Evolutionary conservation across 2,888 invertebrate genomes (phyloP).

Genomic region (Drosophila vallismaia): DNA sequence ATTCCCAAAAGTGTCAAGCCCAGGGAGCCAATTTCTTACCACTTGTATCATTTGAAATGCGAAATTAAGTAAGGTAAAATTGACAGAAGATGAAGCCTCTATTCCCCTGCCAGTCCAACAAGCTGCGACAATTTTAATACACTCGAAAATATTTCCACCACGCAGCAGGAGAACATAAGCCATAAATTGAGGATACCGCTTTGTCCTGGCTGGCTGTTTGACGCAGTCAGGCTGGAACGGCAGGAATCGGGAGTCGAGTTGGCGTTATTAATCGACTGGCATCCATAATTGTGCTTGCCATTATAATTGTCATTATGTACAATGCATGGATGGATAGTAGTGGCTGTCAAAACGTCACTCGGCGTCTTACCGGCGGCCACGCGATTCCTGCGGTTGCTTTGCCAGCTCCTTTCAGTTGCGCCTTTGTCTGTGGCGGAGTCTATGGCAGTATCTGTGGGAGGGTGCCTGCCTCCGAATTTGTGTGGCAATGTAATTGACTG

Average conservation of each 20-base stretch:
- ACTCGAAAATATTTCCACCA: conserved; percentile 61
- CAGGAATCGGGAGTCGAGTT: conserved; percentile 41
- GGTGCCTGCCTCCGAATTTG: conserved; percentile 35
- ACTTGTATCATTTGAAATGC: conserved; percentile 47
- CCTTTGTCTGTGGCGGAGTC: conserved; percentile 3
- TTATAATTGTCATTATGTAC: conserved; percentile 79
- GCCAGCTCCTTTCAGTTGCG: conserved; percentile 16
- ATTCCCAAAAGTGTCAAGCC: conserved; percentile 38
- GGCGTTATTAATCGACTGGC: conserved; percentile 74
- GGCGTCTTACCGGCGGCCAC: conserved; percentile 54
- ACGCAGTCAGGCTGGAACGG: neutral
- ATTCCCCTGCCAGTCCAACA: conserved; percentile 4
- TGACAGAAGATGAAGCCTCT: conserved; percentile 66
- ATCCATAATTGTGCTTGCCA: conserved; percentile 77
- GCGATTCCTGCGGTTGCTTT: conserved; percentile 41
- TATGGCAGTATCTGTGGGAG: neutral
- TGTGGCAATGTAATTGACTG: conserved; percentile 78
- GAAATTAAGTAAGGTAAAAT: conserved; percentile 72
- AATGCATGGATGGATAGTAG: conserved; percentile 74
- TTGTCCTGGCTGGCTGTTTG: conserved; percentile 23
- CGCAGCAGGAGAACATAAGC: conserved; percentile 23
- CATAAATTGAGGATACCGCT: conserved; percentile 31
- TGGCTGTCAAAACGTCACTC: conserved; percentile 72
- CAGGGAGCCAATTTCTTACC: conserved; percentile 10
- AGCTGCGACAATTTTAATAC: conserved; percentile 60